These are phyloP conservation scores for Campoplex capitator DNA, from an alignment of 2,888 invertebrate genomes.

Conservation along the genomic window DNA sequence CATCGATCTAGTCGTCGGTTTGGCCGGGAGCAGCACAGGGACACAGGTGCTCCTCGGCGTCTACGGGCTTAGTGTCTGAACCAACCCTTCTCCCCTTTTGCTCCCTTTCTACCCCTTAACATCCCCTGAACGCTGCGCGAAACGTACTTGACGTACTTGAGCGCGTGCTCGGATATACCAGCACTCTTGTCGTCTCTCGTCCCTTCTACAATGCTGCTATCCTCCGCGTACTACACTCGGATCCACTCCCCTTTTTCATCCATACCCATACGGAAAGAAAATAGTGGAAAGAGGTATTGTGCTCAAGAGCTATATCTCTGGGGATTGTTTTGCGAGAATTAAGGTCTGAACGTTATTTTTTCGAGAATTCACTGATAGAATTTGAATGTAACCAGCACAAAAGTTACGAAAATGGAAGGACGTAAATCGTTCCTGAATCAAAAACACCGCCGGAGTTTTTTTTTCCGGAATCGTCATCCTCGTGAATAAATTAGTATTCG, in stretches of 20 bases:
- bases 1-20: constrained; percentile 81
- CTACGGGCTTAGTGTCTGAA: constrained; percentile 81
- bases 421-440: constrained; percentile 23
- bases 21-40: constrained; percentile 79
- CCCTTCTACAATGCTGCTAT: constrained; percentile 39
- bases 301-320: neutral
- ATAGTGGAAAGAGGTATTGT: constrained; percentile 17
- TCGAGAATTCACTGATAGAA: neutral
- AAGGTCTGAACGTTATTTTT: neutral
- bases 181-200: constrained; percentile 61
- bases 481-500: constrained; percentile 84
- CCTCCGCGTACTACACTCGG: constrained; percentile 40
- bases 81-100: constrained; percentile 69
- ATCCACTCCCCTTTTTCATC: constrained; percentile 22
- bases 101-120: constrained; percentile 69
- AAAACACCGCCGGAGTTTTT: constrained; percentile 58
- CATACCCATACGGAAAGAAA: constrained; percentile 13
- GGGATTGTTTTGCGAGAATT: neutral
- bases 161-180: constrained; percentile 68
- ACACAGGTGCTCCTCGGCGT: constrained; percentile 82
- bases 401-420: neutral
- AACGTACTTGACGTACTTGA: constrained; percentile 69
- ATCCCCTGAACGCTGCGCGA: constrained; percentile 70
- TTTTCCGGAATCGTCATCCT: constrained; percentile 69
- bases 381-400: neutral